A percentile compares a stretch with the other conserved stretches of the same genome.
phyloP scores from a whole-genome alignment of 2,113 vertebrate species.

The Cyprinodon tularosa region DNA sequence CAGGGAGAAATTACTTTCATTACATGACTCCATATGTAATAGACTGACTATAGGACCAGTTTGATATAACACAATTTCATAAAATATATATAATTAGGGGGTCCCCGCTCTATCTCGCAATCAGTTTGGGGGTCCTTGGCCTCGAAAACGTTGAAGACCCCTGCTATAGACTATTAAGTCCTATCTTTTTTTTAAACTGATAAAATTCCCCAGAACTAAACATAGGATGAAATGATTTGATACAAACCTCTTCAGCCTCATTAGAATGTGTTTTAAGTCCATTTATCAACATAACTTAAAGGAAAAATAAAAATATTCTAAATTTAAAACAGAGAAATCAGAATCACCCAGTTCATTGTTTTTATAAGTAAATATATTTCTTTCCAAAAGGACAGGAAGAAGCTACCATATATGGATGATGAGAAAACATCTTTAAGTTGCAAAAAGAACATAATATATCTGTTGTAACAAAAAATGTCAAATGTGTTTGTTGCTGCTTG shows the following conservation, averaged over 20 bases:
- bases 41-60: too few relatives aligned
- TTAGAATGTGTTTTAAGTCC: slow-evolving; percentile 37
- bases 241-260: slow-evolving; percentile 57
- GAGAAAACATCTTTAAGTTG: too few relatives aligned
- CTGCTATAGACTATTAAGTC: slow-evolving; percentile 23
- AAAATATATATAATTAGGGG: too few relatives aligned
- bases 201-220: slow-evolving; percentile 43
- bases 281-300: background rate
- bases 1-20: too few relatives aligned
- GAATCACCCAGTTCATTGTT: background rate
- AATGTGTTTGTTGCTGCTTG: too few relatives aligned
- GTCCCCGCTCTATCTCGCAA: too few relatives aligned
- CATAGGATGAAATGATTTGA: slow-evolving; percentile 40
- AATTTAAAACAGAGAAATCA: background rate
- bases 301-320: background rate
- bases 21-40: too few relatives aligned
- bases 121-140: too few relatives aligned
- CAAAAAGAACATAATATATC: background rate
- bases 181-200: slow-evolving; percentile 49
- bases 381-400: too few relatives aligned
- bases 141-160: too few relatives aligned
- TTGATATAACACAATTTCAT: too few relatives aligned
- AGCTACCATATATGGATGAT: too few relatives aligned
- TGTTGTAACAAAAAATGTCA: background rate
- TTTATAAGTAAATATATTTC: background rate